Percentiles rank a stretch among this genome's conserved stretches.
Evolutionary conservation across 2,888 invertebrate genomes (phyloP).

Genomic region (Carpatolechia fugitivella): DNA sequence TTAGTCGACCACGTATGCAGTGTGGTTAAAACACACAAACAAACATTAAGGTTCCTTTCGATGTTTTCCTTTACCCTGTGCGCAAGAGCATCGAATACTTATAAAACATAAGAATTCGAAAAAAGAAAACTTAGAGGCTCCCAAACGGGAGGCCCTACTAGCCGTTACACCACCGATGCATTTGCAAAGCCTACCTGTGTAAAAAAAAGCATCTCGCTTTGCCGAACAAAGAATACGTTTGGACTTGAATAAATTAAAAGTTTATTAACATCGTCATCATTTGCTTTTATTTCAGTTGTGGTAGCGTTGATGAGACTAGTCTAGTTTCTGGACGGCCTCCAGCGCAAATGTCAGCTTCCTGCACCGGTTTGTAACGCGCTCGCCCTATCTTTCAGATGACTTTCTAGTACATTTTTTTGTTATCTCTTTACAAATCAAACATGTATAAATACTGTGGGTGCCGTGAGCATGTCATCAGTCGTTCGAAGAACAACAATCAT

Average conservation of each 20-base stretch:
- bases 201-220: too few relatives aligned
- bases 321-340: slow-evolving; percentile 50
- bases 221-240: neutral
- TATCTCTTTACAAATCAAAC: slow-evolving; percentile 10
- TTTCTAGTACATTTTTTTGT: slow-evolving; percentile 33
- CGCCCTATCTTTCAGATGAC: slow-evolving; percentile 54
- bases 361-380: slow-evolving; percentile 64
- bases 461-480: slow-evolving; percentile 53
- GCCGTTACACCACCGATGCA: too few relatives aligned
- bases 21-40: too few relatives aligned
- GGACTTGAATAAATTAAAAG: neutral
- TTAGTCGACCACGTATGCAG: too few relatives aligned
- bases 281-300: neutral
- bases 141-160: too few relatives aligned
- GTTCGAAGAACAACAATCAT: slow-evolving; percentile 53
- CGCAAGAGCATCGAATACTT: too few relatives aligned
- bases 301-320: neutral
- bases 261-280: neutral
- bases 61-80: too few relatives aligned
- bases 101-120: too few relatives aligned
- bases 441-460: slow-evolving; percentile 52
- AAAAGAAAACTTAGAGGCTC: neutral
- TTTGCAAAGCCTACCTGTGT: too few relatives aligned
- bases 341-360: slow-evolving; percentile 68
- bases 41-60: too few relatives aligned